Percentiles rank a stretch among this genome's conserved stretches.
These are phyloP conservation scores for Yponomeuta evonymella DNA, from an alignment of 2,888 invertebrate genomes.

Conservation along the genomic window DNA sequence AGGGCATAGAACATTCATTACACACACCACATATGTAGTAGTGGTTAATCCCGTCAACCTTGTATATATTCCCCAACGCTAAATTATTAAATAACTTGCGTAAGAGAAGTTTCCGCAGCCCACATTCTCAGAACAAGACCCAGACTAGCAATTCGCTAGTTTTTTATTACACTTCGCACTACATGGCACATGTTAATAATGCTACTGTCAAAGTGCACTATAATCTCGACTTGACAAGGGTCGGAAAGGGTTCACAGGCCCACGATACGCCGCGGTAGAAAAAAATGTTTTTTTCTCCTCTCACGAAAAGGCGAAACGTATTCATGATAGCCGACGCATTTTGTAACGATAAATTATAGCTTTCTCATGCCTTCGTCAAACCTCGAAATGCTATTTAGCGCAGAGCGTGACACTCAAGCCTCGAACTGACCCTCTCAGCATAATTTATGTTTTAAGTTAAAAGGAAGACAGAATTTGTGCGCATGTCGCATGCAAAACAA, in stretches of 20 bases:
- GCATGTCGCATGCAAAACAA: not conserved
- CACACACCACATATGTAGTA: too few species aligned
- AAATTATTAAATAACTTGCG: not conserved
- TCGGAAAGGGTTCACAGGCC: slow-evolving; percentile 46
- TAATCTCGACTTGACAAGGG: slow-evolving; percentile 48
- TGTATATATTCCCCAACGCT: not conserved
- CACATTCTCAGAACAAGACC: slow-evolving; percentile 19
- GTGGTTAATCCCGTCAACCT: not conserved
- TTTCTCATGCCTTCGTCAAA: not conserved
- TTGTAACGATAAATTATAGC: slow-evolving; percentile 13
- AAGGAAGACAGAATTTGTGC: not conserved
- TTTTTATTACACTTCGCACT: slow-evolving; percentile 36
- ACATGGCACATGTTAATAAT: slow-evolving; percentile 59
- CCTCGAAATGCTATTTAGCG: not conserved
- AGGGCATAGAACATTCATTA: too few species aligned
- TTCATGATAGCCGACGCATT: slow-evolving; percentile 9
- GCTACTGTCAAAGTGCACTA: slow-evolving; percentile 57
- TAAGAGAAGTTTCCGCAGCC: not conserved
- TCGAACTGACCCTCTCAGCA: not conserved
- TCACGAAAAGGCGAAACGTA: slow-evolving; percentile 3
- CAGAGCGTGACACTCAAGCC: not conserved
- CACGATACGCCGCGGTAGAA: not conserved
- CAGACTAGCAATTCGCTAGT: slow-evolving; percentile 25
- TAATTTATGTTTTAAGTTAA: too few species aligned
- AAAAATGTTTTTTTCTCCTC: not conserved